A percentile compares a stretch with the other conserved stretches of the same genome.
These are phyloP conservation scores for Zosterops japonicus DNA, from an alignment of 2,113 vertebrate species.

Conservation along the genomic window DNA sequence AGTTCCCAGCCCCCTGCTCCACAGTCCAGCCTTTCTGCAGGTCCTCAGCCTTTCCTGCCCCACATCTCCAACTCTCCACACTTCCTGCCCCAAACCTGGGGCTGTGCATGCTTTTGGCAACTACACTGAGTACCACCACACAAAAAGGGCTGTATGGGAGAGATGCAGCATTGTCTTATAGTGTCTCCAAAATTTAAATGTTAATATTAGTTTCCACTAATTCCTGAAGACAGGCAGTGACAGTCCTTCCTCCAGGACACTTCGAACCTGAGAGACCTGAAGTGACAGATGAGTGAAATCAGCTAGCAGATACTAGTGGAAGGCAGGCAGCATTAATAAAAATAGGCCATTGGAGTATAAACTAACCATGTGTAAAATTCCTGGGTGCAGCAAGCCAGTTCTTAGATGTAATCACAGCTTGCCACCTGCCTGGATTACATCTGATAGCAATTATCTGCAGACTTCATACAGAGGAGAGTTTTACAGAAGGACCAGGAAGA, in stretches of 20 bases:
- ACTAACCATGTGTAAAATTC: neutral
- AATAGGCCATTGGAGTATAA: neutral
- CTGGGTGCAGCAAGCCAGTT: constrained; percentile 6
- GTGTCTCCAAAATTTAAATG: neutral
- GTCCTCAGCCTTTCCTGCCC: neutral
- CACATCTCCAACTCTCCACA: neutral
- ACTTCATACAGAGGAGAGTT: neutral
- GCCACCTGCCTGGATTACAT: constrained; percentile 1
- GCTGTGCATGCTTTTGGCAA: neutral
- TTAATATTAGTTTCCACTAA: neutral
- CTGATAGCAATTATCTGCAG: constrained; percentile 8
- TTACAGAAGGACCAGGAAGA: neutral
- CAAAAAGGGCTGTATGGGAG: neutral
- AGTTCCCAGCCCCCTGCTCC: neutral
- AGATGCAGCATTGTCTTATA: fast-evolving
- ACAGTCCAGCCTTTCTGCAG: neutral
- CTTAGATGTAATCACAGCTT: constrained; percentile 23
- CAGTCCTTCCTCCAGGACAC: neutral
- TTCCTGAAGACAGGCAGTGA: neutral
- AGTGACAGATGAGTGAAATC: constrained; percentile 5
- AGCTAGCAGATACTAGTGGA: neutral
- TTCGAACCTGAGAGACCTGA: neutral
- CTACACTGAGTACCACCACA: neutral
- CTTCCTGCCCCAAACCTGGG: neutral
- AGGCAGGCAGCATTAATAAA: neutral